Evolutionary conservation across 1,140 invertebrate species (phyloP).

Genomic region (Stenopsyche tienmushanensis): DNA sequence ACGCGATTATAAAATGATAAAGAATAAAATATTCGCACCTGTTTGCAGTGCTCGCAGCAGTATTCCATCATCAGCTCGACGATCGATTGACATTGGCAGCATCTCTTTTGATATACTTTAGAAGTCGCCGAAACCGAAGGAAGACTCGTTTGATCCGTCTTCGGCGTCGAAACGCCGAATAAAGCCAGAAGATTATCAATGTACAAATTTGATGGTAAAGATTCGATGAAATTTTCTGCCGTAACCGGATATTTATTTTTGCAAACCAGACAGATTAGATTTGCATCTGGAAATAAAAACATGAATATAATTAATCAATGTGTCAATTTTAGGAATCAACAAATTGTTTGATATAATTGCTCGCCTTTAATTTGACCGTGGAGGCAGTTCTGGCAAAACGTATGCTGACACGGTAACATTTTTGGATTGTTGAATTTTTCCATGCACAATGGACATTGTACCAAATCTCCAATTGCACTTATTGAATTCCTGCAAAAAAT

Average conservation of each 20-base stretch:
- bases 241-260: conserved; percentile 46
- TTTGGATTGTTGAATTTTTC: conserved; percentile 66
- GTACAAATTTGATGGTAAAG: conserved; percentile 60
- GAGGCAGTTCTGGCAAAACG: conserved; percentile 69
- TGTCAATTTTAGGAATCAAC: not conserved
- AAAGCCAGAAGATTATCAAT: conserved; percentile 57
- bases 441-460: conserved; percentile 71
- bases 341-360: conserved; percentile 25
- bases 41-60: conserved; percentile 58
- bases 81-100: conserved; percentile 53
- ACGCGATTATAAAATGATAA: conserved; percentile 17
- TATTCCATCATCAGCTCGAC: conserved; percentile 49
- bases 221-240: conserved; percentile 48
- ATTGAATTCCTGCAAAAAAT: conserved; percentile 48
- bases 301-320: not conserved
- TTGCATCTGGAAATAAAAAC: conserved; percentile 45
- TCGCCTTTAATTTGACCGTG: conserved; percentile 52
- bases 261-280: conserved; percentile 50
- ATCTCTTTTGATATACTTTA: conserved; percentile 46
- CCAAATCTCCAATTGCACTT: conserved; percentile 62
- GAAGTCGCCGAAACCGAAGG: conserved; percentile 9
- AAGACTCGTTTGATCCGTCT: conserved; percentile 31
- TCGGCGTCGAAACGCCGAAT: conserved; percentile 40
- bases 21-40: conserved; percentile 48
- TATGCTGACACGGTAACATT: conserved; percentile 75